Evolutionary conservation across 2,888 invertebrate genomes (phyloP), one percentile per base, ranked within the genome.

Genomic region (Ophion ventricosus): DNA sequence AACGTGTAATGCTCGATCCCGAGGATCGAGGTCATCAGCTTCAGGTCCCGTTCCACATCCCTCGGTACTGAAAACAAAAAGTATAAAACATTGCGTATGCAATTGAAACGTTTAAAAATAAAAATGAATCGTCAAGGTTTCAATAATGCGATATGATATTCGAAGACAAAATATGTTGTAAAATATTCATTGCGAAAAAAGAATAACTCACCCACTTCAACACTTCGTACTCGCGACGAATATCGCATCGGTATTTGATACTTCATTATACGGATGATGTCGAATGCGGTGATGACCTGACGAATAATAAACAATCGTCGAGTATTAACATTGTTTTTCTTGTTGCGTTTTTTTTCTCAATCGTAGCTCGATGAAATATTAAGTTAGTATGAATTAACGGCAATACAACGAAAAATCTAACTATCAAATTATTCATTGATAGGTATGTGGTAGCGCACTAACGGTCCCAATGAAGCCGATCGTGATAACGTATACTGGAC

Each of bases 391-490:
- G 1, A 54, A 54, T 54, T 54, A 2, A 26, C 11, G 63, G 17
- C 14, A 17, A 29, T 63, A 29, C 8, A 26, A 10, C 2, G 4
- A 63, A 63, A 40, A 54, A 20, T 43, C 35, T 1, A 74, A 20
- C 4, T 26, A 26, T 11, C 17, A 87, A 88, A 88, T 85, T 87
- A 88, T 88, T 20, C 10, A 57, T 7, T 57, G 23, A 57, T 23
- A 57, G 8, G 8, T 10, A 57, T 20, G 14, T 54, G n/a, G n/a
- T 54, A 14, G 79, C 82, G 83, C 88, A 93, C 93, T 92, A 90
- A 93, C 93, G 88, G 91, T 92, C 86, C 93, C 93, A 87, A 93
- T 91, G 77, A 93, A 87, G 86, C 93, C 93, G 70, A 93, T 87
- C 43, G 92, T 69, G 26, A 90, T 90, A n/a, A 93, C 92, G 86